Percentiles rank a stretch among this genome's conserved stretches.
Conservation (phyloP, 2,888 invertebrate genomes). For the Quadriops clusia region DNA sequence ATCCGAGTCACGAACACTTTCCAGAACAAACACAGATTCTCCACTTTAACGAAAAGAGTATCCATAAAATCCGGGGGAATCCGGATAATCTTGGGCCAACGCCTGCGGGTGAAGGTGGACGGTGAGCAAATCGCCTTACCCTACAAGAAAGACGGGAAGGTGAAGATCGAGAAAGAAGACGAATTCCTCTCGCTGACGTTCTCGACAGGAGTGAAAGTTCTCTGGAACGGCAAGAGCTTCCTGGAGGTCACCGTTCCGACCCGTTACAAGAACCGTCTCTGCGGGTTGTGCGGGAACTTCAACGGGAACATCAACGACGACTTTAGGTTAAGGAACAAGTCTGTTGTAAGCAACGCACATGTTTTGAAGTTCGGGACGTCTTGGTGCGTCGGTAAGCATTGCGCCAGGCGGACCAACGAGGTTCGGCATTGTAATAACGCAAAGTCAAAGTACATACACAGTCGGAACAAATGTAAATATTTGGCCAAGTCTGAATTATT, state of each 20-base stretch:
- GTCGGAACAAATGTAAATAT: conserved; percentile 26
- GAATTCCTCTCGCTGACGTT: conserved; percentile 51
- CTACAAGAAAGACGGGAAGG: conserved; percentile 43
- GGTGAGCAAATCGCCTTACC: conserved; percentile 63
- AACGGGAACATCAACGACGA: conserved; percentile 81
- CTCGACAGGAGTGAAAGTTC: conserved; percentile 65
- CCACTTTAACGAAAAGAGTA: conserved; percentile 87
- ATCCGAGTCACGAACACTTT: conserved; percentile 78
- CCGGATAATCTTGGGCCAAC: conserved; percentile 77
- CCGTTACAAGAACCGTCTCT: conserved; percentile 61
- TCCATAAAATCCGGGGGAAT: conserved; percentile 62
- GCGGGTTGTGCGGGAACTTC: conserved; percentile 92
- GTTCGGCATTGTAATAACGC: conserved; percentile 33
- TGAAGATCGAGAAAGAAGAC: conserved; percentile 55
- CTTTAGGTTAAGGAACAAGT: conserved; percentile 54
- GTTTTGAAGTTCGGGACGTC: conserved; percentile 69
- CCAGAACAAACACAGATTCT: conserved; percentile 57
- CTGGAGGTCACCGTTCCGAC: conserved; percentile 73
- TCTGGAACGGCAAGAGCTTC: conserved; percentile 91
- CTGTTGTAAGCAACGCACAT: conserved; percentile 50
- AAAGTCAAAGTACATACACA: conserved; percentile 25
- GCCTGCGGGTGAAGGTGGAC: conserved; percentile 76
- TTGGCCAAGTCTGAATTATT: conserved; percentile 45
- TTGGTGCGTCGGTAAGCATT: conserved; percentile 81
- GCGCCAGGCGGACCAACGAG: conserved; percentile 40